These are phyloP conservation scores for Chloroceryle amazona DNA, from an alignment of 2,797 vertebrate species.

Conservation along the genomic window DNA sequence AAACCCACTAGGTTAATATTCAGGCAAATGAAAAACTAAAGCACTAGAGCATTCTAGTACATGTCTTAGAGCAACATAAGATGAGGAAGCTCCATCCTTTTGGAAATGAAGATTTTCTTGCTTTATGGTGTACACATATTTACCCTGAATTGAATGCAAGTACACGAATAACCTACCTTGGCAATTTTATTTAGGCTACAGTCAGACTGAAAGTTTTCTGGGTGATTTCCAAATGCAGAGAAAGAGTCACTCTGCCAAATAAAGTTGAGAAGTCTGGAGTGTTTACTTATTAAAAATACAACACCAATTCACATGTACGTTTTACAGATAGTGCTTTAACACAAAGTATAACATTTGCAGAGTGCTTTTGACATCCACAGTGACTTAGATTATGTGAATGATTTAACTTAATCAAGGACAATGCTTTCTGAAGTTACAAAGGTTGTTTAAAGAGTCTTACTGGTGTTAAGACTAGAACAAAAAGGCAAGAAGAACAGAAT, in stretches of 20 bases:
- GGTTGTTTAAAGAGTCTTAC: neutral
- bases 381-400: neutral
- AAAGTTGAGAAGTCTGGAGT: neutral
- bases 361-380: neutral
- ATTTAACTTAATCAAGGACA: neutral
- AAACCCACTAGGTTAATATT: neutral
- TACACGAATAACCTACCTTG: neutral
- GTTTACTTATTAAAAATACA: neutral
- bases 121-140: neutral
- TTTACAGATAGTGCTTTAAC: neutral
- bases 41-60: neutral
- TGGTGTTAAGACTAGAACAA: neutral
- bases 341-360: neutral
- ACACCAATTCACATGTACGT: neutral
- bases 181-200: constrained; percentile 10
- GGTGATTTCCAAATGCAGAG: constrained; percentile 8
- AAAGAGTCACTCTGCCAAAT: neutral
- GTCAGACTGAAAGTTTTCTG: neutral
- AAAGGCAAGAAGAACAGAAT: neutral
- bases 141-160: neutral
- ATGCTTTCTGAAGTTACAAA: neutral
- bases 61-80: neutral
- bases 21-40: neutral
- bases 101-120: neutral
- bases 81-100: neutral